phyloP scores from a whole-genome alignment of 2,797 vertebrate genomes.

The Tamandua tetradactyla region DNA sequence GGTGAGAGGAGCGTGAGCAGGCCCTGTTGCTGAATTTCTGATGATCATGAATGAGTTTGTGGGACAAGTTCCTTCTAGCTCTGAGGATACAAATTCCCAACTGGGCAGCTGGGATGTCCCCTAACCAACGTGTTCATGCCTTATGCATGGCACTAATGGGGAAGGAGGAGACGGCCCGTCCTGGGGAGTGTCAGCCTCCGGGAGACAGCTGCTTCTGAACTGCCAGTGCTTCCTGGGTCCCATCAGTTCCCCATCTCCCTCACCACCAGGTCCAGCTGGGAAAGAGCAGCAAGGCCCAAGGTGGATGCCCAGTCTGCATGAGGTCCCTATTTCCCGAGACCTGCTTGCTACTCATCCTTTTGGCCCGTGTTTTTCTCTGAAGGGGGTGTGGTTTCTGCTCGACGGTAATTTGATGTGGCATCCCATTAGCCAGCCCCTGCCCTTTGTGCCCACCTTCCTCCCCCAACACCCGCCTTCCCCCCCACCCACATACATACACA shows the following conservation, averaged over 20 bases:
- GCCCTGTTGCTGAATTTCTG: neutral
- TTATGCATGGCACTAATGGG: neutral
- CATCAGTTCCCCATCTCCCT: neutral
- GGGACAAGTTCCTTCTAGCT: neutral
- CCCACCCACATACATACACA: conserved; percentile 75
- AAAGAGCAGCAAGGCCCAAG: neutral
- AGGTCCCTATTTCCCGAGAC: neutral
- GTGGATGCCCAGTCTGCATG: neutral
- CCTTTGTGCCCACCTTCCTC: conserved; percentile 84
- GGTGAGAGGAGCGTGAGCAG: neutral
- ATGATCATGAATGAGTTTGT: neutral
- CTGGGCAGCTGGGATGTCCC: neutral
- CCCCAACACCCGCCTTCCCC: conserved; percentile 80
- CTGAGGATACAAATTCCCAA: neutral
- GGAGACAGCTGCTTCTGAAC: neutral
- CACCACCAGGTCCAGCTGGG: neutral
- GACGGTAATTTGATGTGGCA: conserved; percentile 95
- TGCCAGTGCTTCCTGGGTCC: neutral
- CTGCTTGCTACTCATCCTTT: conserved; percentile 88
- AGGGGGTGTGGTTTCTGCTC: conserved; percentile 89
- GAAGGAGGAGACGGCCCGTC: neutral
- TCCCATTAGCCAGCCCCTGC: conserved; percentile 88
- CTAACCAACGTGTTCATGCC: neutral
- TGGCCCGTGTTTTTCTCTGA: conserved; percentile 89
- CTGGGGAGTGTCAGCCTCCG: neutral